Conservation (phyloP, 1,140 invertebrate genomes). For the Globodera ellingtonae region DNA sequence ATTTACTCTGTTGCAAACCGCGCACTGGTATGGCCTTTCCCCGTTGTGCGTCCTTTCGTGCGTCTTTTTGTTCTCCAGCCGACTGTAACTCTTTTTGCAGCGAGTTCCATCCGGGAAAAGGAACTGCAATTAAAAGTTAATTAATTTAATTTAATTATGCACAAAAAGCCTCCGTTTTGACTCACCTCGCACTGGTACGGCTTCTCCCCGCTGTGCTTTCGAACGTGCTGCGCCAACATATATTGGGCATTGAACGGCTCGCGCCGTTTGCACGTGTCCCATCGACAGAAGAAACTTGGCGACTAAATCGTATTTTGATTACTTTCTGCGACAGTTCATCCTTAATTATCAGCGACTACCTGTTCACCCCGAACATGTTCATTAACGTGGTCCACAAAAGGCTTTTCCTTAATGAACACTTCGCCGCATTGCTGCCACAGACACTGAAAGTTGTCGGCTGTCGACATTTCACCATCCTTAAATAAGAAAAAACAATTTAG, state of each 20-base stretch:
- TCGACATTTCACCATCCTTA: neutral
- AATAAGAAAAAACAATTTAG: too few species aligned
- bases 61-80: constrained; percentile 95
- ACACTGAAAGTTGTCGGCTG: neutral
- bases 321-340: neutral
- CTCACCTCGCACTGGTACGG: constrained; percentile 93
- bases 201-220: constrained; percentile 96
- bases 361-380: constrained; percentile 24
- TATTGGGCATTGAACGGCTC: constrained; percentile 95
- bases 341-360: neutral
- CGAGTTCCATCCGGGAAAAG: constrained; percentile 72
- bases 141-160: constrained; percentile 26
- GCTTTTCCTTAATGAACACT: constrained; percentile 18
- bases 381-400: constrained; percentile 29
- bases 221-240: constrained; percentile 98
- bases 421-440: constrained; percentile 19
- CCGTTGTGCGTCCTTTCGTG: constrained; percentile 84
- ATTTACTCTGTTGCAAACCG: constrained; percentile 84
- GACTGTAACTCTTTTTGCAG: constrained; percentile 92
- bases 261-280: constrained; percentile 39
- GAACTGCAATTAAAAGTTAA: constrained; percentile 73
- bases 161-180: constrained; percentile 24
- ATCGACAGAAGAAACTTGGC: constrained; percentile 38
- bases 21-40: constrained; percentile 97
- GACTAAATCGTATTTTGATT: neutral